Evolutionary conservation across 2,888 invertebrate species (phyloP), one percentile per base, ranked within the genome.

Genomic region (Metalampra italica): DNA sequence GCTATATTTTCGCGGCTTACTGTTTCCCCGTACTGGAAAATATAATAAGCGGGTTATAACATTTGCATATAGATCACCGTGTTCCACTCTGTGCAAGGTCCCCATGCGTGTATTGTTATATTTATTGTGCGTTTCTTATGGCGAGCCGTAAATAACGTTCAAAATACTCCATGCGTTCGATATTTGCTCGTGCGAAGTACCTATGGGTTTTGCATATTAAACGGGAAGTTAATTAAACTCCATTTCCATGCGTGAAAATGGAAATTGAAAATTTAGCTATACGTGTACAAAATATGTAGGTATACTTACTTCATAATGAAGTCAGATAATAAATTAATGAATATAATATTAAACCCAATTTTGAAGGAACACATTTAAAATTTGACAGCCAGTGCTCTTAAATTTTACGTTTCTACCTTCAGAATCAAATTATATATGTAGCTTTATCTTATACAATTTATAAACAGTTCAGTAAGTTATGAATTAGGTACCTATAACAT

Each of bases 11-110:
- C 73, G 62, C 66, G 68, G 75, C 76, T 77, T 75, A 77, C 76
- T 70, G 77, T 78, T 77, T 73, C 70, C 71, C 71, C 75, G 59
- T 64, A 60, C 67, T 63, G 74, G 77, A 70, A 78, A 85, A 83
- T 85, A 86, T 87, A 87, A 89, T 88, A 88, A 86, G 82, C 85
- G 81, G 80, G 84, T 81, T 84, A 85, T 86, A 83, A 83, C 70
- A 88, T 89, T 89, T 84, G 78, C 89, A 89, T 89, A 84, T 87
- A 88, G 82, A 89, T 87, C 88, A 84, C 83, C 65, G 55, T 77
- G 77, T 78, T 73, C 69, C 73, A 62, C 22, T 22, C 22, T 22
- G 22, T 22, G 9, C 40, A 40, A 40, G 13, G 40, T 13, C 7
- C 40, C 12, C 40, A 40, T 15, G 40, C 22, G 36, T 36, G 11